These are phyloP conservation scores for Chaetura pelagica DNA, from an alignment of 2,113 vertebrate species.

Conservation along the genomic window DNA sequence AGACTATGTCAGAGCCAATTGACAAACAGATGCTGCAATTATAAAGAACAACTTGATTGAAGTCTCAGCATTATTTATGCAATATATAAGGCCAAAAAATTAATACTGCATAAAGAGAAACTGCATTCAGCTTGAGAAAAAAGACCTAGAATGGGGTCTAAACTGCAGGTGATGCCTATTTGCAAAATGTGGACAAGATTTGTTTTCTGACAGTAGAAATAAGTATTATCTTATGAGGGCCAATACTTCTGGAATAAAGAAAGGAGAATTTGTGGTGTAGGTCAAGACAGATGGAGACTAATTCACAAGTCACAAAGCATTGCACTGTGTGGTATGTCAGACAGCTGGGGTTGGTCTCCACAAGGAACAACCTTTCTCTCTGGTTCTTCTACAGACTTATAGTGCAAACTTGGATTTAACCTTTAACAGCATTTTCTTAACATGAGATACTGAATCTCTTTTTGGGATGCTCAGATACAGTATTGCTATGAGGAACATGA, in stretches of 20 bases:
- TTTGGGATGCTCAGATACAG: neutral
- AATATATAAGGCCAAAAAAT: neutral
- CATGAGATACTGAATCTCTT: neutral
- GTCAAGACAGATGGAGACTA: neutral
- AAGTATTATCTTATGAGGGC: neutral
- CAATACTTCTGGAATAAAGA: neutral
- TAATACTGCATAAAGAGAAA: neutral
- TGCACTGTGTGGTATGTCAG: accelerated
- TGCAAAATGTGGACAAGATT: neutral
- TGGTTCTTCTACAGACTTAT: neutral
- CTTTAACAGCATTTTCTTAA: neutral
- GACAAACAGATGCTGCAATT: neutral
- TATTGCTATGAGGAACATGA: neutral
- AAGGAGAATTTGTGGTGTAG: neutral
- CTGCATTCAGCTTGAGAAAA: neutral
- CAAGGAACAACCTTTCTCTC: neutral
- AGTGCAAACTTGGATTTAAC: neutral
- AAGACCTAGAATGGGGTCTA: neutral
- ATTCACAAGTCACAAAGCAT: neutral
- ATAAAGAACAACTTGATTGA: neutral
- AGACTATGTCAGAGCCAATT: neutral
- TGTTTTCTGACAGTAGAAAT: neutral
- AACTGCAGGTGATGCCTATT: neutral
- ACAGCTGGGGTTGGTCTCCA: neutral
- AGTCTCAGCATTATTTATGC: neutral